phyloP scores from a whole-genome alignment of 1,140 invertebrate species.

The Palaemon carinicauda region DNA sequence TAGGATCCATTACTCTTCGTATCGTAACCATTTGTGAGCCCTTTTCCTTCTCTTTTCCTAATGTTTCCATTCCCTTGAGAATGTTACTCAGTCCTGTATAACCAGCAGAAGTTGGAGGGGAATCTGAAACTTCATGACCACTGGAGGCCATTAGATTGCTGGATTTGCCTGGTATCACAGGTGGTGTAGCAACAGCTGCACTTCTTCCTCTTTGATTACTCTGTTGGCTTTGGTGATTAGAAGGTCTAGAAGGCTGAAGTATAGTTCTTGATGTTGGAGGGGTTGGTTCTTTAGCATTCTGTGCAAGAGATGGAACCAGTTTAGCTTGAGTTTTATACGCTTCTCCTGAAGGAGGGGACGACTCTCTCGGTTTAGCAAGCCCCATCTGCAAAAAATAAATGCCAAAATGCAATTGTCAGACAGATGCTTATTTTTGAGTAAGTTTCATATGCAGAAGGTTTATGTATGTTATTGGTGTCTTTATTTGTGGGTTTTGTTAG shows the following conservation, averaged over 20 bases:
- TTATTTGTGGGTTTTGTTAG: no score
- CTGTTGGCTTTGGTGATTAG: slow-evolving; percentile 7
- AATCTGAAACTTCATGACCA: neutral
- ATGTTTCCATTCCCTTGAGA: slow-evolving; percentile 53
- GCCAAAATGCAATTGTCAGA: neutral
- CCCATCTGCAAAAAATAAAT: neutral
- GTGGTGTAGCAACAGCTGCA: neutral
- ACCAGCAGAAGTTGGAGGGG: neutral
- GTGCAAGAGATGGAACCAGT: slow-evolving; percentile 26
- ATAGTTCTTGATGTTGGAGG: slow-evolving; percentile 18
- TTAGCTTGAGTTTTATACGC: slow-evolving; percentile 25
- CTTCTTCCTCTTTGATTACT: neutral
- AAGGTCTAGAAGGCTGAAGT: slow-evolving; percentile 13
- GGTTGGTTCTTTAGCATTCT: neutral
- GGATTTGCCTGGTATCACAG: neutral
- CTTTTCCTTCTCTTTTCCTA: slow-evolving; percentile 58
- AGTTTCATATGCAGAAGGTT: no score
- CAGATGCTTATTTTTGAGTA: neutral
- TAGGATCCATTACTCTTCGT: slow-evolving; percentile 73
- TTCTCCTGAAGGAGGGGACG: slow-evolving; percentile 21
- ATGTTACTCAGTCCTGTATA: slow-evolving; percentile 46
- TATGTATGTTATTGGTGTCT: no score
- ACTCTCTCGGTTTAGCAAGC: neutral
- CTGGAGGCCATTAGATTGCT: neutral
- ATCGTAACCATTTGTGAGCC: slow-evolving; percentile 78